Evolutionary conservation across 2,113 vertebrate species (phyloP), one percentile per base, ranked within the genome.

Genomic region (Oryzias melastigma): DNA sequence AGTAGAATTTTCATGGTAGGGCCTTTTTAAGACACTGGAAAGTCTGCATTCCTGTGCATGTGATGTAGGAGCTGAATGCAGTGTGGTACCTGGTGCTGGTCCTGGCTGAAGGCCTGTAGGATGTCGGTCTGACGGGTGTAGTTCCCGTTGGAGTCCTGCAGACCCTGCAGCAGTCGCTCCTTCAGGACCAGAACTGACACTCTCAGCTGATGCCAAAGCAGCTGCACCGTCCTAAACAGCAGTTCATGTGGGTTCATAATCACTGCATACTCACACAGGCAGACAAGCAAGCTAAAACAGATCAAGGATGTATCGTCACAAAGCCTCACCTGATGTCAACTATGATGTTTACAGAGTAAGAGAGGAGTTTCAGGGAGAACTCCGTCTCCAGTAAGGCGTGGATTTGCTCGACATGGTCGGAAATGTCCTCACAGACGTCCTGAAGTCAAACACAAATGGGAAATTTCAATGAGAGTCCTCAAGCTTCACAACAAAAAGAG

Each of bases 341-440:
- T 15, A 99, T 98, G 86, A 99, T 95, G 61, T 95, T 98, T 85
- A 98, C 96, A 0, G 97, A 99, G 87, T 98, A 98, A 45, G 97
- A 98, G 51, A 99, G 91, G 54, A 98, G 93, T 88, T 98, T 98
- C 78, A 99, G 90, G 82, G 97, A 98, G 91, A 99, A 97, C 86
- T 98, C 97, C 0, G 97, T 98, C 92, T 98, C 97, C 73, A 99
- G 82, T 1, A 98, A 89, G 60, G 96, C 97, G n/a, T 98, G 97
- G 75, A 99, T 97, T 90, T 98, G 96, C 88, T 99, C 97, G 80
- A 98, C 97, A 4, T 99, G 97, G 88, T 98, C 97, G 0, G 97
- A 98, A 89, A 99, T 99, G 87, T 98, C 97, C 90, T 99, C 97
- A 82, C 95, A 98, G 86, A 99, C 95, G 83, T 98, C 97, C 97